Evolutionary conservation across 2,888 invertebrate species (phyloP).

Genomic region (Caenorhabditis macrosperma): DNA sequence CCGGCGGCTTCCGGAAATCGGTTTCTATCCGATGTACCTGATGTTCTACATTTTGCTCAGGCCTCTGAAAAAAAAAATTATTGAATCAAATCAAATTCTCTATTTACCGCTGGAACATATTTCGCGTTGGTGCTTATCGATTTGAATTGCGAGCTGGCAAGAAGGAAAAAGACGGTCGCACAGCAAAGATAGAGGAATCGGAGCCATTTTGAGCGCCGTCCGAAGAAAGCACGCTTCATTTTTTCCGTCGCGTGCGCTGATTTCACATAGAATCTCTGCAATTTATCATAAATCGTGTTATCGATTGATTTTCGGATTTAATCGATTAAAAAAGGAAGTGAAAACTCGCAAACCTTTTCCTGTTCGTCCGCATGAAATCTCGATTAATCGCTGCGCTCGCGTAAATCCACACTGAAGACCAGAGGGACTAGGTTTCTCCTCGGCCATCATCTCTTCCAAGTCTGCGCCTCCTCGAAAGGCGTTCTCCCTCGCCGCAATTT

Average conservation of each 20-base stretch:
- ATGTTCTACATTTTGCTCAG: background rate
- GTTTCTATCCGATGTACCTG: too few relatives aligned
- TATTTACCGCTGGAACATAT: slow-evolving; percentile 45
- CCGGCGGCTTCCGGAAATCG: too few relatives aligned
- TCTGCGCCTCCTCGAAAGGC: background rate
- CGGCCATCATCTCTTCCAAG: background rate
- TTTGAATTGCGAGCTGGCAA: slow-evolving; percentile 46
- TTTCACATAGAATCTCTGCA: slow-evolving; percentile 25
- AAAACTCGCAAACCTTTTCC: background rate
- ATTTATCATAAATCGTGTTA: too few relatives aligned
- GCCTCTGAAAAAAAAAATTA: background rate
- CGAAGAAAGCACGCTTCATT: slow-evolving; percentile 48
- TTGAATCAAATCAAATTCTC: background rate
- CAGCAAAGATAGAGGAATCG: slow-evolving; percentile 51
- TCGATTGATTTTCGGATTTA: background rate
- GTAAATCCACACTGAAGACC: background rate
- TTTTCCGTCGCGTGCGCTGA: background rate
- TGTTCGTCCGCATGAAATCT: background rate
- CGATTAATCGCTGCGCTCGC: background rate
- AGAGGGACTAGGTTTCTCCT: background rate
- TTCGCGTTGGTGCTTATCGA: slow-evolving; percentile 29
- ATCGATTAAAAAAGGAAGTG: background rate
- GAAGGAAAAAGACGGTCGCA: slow-evolving; percentile 30
- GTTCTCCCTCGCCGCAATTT: background rate
- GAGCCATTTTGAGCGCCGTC: slow-evolving; percentile 41